A percentile compares a stretch with the other conserved stretches of the same genome.
Conservation (phyloP, 2,113 vertebrate species). For the Cyanocitta stelleri region DNA sequence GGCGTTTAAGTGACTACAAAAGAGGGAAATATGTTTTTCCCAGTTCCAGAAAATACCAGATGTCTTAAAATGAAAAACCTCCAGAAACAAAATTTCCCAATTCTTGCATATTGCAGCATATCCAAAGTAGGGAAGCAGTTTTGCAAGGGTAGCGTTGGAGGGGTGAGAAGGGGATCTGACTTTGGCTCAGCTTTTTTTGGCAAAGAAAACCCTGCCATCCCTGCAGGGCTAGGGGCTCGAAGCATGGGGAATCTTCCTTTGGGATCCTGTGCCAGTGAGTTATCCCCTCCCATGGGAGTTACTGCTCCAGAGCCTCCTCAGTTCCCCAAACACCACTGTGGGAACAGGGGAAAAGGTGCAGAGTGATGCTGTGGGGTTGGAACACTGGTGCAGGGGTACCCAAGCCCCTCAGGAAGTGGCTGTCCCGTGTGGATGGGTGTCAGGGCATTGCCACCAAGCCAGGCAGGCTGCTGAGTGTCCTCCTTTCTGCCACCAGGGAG, state of each 20-base stretch:
- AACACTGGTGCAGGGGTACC: neutral
- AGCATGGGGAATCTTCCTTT: fast-evolving
- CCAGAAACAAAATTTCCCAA: neutral
- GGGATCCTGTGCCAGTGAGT: fast-evolving
- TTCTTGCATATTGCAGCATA: neutral
- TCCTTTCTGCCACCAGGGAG: fast-evolving
- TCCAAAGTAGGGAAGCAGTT: neutral
- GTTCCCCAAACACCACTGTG: neutral
- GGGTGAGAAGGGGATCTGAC: neutral
- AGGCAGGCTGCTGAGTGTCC: neutral
- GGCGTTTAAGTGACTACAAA: neutral
- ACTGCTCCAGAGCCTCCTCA: fast-evolving
- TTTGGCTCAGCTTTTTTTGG: neutral
- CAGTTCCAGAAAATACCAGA: neutral
- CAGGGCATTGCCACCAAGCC: neutral
- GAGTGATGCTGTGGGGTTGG: neutral
- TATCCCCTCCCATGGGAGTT: neutral
- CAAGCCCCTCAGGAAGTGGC: neutral
- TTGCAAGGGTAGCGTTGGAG: neutral
- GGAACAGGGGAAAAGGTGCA: neutral
- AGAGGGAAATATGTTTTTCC: neutral
- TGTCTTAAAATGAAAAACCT: neutral
- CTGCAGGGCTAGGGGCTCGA: neutral
- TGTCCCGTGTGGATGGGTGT: fast-evolving
- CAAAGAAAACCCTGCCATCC: neutral